Conservation (phyloP, 2,113 vertebrate species). For the Pygoscelis antarcticus region DNA sequence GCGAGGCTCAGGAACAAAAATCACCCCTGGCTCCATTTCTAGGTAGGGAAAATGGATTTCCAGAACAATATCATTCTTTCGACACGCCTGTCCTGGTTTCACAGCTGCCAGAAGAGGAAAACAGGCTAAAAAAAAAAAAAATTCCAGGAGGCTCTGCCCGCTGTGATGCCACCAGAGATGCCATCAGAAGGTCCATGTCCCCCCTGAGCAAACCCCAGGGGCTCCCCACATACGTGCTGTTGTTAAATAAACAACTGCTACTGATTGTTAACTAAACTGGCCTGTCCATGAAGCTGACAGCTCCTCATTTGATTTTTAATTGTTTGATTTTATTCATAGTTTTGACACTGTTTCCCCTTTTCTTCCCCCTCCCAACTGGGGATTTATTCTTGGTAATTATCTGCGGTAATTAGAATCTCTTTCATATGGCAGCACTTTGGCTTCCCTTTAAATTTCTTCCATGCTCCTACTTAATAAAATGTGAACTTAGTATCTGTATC, state of each 20-base stretch:
- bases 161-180: not conserved
- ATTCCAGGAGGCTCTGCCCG: not conserved
- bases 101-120: not conserved
- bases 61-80: conserved; percentile 2
- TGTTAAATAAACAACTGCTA: not conserved
- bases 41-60: conserved; percentile 26
- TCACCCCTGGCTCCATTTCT: not conserved
- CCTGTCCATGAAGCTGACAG: not conserved
- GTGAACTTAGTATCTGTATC: not conserved
- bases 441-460: not conserved
- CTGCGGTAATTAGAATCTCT: not conserved
- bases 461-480: not conserved
- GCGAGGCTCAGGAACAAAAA: not conserved
- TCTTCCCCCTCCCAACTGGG: not conserved
- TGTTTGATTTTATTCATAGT: not conserved
- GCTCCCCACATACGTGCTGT: fast-evolving
- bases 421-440: not conserved
- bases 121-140: not conserved
- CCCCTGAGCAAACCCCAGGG: not conserved
- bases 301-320: not conserved
- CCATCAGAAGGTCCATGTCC: not conserved
- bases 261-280: not conserved
- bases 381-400: conserved; percentile 24
- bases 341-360: not conserved
- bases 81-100: not conserved